Evolutionary conservation across 2,113 vertebrate genomes (phyloP), one percentile per base, ranked within the genome.

Genomic region (Callopanchax toddi): DNA sequence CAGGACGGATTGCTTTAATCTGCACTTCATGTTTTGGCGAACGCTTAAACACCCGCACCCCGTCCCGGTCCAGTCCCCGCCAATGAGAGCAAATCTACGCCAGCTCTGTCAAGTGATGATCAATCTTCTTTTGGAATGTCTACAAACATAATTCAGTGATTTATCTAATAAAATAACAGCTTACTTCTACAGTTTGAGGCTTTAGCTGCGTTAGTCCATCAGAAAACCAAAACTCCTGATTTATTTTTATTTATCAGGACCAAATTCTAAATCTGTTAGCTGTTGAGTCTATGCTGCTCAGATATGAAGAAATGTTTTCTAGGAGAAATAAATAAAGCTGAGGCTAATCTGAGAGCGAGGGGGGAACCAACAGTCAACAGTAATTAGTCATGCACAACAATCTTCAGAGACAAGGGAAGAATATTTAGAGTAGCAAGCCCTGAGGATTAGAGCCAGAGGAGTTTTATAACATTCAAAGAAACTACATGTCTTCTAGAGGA

Each of bases 361-460:
- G 21, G 9, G 29, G 37, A 52, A 26, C 29, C 32, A 36, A 15
- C 34, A 43, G 13, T 20, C 36, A 16, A 16, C 20, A 37, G 29
- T 25, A 55, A 61, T 70, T 45, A 4, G 7, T 69, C 20, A 34
- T 39, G 36, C 43, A 48, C 63, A 67, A 39, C 45, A 43, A 37
- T 60, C 56, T 54, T 48, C 39, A 13, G 25, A 49, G 51, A 55
- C 25, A 5, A 53, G 56, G 48, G 46, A 21, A 17, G 56, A 52
- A 45, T 53, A 26, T 50, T 34, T 57, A 43, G 54, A 36, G 21
- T 3, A 11, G 37, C 11, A 18, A 50, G 50, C 50, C n/a, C 34
- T 22, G 40, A 61, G 51, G 59, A 71, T 50, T 49, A 43, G n/a
- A 49, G 54, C 44, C 59, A 22, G 51, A 71, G 59, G 43, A 71